These are phyloP conservation scores for Philaenus spumarius DNA, from an alignment of 1,140 invertebrate species.

Conservation along the genomic window DNA sequence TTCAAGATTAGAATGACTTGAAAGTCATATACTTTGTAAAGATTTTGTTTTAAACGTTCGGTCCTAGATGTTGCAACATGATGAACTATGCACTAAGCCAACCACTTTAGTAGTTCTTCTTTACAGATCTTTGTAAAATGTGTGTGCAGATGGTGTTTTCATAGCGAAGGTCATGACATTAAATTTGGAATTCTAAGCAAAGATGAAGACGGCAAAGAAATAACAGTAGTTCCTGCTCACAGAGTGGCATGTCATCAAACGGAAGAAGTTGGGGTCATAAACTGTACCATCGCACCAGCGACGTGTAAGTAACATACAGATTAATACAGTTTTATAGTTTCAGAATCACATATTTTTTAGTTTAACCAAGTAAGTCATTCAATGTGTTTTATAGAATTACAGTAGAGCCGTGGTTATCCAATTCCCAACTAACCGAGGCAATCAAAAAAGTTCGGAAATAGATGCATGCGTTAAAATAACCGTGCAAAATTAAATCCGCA, in stretches of 20 bases:
- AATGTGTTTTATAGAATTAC: background rate
- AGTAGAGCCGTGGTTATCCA: background rate
- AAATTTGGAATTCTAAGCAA: constrained; percentile 70
- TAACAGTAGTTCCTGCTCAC: constrained; percentile 56
- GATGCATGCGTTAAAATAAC: too few species aligned
- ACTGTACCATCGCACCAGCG: constrained; percentile 63
- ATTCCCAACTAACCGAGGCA: background rate
- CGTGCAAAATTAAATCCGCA: too few species aligned
- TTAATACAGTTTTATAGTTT: background rate
- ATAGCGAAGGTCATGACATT: constrained; percentile 80
- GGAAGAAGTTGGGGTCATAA: constrained; percentile 68
- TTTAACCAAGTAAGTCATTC: background rate
- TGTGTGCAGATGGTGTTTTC: constrained; percentile 85
- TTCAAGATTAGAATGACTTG: too few species aligned
- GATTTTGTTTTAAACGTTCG: too few species aligned
- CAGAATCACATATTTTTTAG: background rate
- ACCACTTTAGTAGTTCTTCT: too few species aligned
- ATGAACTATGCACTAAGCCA: too few species aligned
- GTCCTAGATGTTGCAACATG: too few species aligned
- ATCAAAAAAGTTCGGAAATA: too few species aligned
- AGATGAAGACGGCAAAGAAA: constrained; percentile 53
- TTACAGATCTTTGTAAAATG: too few species aligned
- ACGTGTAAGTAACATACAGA: constrained; percentile 60
- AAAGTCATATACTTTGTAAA: too few species aligned
- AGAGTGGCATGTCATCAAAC: constrained; percentile 67